Percentiles rank a stretch among this genome's conserved stretches.
Evolutionary conservation across 2,888 invertebrate species (phyloP).

Genomic region (Brenthis hecate): DNA sequence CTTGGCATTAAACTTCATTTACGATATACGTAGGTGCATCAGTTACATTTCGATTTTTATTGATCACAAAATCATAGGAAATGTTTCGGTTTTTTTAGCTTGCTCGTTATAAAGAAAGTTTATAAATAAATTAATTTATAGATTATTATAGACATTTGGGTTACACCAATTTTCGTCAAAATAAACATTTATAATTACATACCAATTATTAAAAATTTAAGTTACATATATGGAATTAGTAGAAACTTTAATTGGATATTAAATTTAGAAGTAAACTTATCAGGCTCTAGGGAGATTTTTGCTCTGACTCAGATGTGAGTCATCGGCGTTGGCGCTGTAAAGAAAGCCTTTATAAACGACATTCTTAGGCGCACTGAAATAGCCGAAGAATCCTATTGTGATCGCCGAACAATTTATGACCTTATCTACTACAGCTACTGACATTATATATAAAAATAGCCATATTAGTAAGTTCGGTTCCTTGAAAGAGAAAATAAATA

Average conservation of each 20-base stretch:
- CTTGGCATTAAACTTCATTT: neutral
- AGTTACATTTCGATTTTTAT: too few relatives aligned
- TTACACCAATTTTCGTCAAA: too few relatives aligned
- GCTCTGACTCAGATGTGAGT: constrained; percentile 71
- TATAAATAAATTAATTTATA: too few relatives aligned
- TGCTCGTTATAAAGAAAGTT: too few relatives aligned
- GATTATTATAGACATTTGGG: too few relatives aligned
- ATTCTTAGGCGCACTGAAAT: constrained; percentile 60
- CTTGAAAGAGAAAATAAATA: too few relatives aligned
- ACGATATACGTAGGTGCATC: too few relatives aligned
- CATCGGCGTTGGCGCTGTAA: constrained; percentile 56
- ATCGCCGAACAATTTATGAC: constrained; percentile 67
- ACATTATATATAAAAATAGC: constrained; percentile 50
- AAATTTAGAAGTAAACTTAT: constrained; percentile 32
- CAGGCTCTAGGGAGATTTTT: constrained; percentile 44
- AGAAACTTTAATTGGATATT: constrained; percentile 28
- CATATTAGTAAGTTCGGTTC: constrained; percentile 28
- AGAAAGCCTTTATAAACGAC: constrained; percentile 57
- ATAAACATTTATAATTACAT: too few relatives aligned
- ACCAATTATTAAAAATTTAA: neutral
- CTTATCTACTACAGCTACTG: constrained; percentile 55
- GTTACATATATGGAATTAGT: constrained; percentile 14
- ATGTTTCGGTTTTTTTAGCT: too few relatives aligned
- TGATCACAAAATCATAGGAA: too few relatives aligned
- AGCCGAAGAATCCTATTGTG: constrained; percentile 73